phyloP scores from a whole-genome alignment of 2,888 invertebrate genomes.

The Pseudococcus jackbeardsleyi region DNA sequence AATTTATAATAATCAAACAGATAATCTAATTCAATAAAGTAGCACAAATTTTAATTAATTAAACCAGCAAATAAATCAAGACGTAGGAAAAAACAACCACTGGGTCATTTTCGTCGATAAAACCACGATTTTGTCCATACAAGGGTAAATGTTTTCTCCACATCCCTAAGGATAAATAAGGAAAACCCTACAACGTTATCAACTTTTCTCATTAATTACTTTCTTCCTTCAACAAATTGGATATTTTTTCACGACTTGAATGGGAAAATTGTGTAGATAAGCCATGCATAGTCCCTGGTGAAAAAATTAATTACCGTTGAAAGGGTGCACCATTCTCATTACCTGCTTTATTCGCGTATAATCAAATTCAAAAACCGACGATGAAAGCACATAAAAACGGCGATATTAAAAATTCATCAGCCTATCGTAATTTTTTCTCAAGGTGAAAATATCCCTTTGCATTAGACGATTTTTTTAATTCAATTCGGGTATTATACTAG shows the following conservation, averaged over 20 bases:
- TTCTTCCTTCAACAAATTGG: neutral
- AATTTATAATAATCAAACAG: neutral
- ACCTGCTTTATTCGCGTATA: neutral
- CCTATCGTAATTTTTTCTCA: neutral
- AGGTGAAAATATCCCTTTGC: neutral
- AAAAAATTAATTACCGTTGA: neutral
- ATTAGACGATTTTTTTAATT: neutral
- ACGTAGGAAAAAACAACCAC: neutral
- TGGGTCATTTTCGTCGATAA: neutral
- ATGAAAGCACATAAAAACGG: neutral
- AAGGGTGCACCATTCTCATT: neutral
- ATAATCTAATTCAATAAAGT: neutral
- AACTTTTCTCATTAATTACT: slow-evolving; percentile 17
- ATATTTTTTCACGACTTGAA: slow-evolving; percentile 1
- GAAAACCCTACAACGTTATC: neutral
- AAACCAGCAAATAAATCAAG: neutral
- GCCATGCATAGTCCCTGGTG: neutral
- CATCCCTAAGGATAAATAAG: neutral
- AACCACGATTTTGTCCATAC: neutral
- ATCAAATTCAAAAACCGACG: neutral
- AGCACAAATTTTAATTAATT: neutral
- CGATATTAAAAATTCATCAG: neutral
- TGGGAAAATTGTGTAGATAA: neutral
- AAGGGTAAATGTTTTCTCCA: neutral
- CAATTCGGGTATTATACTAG: neutral